These are phyloP conservation scores for Chesias legatella DNA, from an alignment of 2,888 invertebrate species.

Conservation along the genomic window DNA sequence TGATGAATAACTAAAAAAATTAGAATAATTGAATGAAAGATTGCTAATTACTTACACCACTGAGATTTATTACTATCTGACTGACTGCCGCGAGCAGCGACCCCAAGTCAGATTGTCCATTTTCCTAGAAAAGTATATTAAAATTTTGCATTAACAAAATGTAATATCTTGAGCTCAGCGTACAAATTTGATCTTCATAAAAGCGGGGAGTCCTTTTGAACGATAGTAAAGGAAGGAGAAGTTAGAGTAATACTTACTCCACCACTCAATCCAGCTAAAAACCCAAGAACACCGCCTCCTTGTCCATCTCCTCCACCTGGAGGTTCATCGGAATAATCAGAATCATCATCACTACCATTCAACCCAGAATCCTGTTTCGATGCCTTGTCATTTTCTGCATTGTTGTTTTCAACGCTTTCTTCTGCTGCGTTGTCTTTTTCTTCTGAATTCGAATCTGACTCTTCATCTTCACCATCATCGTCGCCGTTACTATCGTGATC, in stretches of 20 bases:
- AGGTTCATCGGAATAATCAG: slow-evolving; percentile 63
- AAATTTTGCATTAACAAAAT: slow-evolving; percentile 1
- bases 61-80: slow-evolving; percentile 66
- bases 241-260: slow-evolving; percentile 51
- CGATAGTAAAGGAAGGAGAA: too few species aligned
- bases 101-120: slow-evolving; percentile 71
- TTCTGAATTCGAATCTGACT: slow-evolving; percentile 25
- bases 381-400: slow-evolving; percentile 31
- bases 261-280: slow-evolving; percentile 68
- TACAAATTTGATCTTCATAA: neutral
- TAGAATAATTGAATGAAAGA: slow-evolving; percentile 3
- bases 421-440: slow-evolving; percentile 39
- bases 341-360: slow-evolving; percentile 36
- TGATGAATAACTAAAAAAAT: neutral
- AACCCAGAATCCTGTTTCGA: slow-evolving; percentile 41
- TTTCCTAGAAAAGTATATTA: slow-evolving; percentile 50
- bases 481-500: slow-evolving; percentile 26
- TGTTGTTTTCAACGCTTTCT: slow-evolving; percentile 41
- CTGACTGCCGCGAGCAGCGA: slow-evolving; percentile 67
- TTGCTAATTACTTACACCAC: slow-evolving; percentile 64
- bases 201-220: too few species aligned
- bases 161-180: neutral
- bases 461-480: slow-evolving; percentile 16
- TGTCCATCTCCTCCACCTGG: slow-evolving; percentile 69
- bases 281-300: slow-evolving; percentile 69